Conservation (phyloP, 1,140 invertebrate species). For the Lethrus apterus region DNA sequence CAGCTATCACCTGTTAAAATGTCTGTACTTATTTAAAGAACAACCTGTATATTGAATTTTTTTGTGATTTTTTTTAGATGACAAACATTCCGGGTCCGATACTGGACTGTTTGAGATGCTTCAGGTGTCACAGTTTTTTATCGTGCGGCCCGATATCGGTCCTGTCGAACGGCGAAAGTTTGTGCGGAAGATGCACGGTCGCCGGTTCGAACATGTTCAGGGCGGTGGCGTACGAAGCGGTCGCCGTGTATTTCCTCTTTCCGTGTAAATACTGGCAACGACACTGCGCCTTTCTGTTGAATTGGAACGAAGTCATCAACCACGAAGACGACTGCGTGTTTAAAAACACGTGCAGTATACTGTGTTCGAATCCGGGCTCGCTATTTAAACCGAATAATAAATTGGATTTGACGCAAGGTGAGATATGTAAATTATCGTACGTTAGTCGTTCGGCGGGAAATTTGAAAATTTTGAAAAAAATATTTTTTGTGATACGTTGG, state of each 20-base stretch:
- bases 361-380: constrained; percentile 25
- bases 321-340: constrained; percentile 33
- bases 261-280: constrained; percentile 34
- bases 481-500: no score
- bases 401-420: constrained; percentile 17
- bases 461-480: no score
- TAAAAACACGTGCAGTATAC: constrained; percentile 20
- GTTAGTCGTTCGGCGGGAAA: no score
- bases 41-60: no score
- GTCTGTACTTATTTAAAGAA: no score
- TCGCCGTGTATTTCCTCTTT: constrained; percentile 31
- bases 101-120: constrained; percentile 24
- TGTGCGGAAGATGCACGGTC: constrained; percentile 29
- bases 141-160: constrained; percentile 32
- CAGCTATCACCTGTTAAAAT: no score
- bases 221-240: constrained; percentile 27
- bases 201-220: constrained; percentile 1
- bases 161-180: constrained; percentile 21
- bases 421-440: no score
- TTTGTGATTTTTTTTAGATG: constrained; percentile 1
- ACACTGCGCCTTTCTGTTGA: constrained; percentile 27
- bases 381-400: constrained; percentile 28
- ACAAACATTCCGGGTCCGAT: constrained; percentile 9
- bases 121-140: constrained; percentile 27
- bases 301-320: constrained; percentile 29